Evolutionary conservation across 2,113 vertebrate genomes (phyloP).

Genomic region (Corydoras sp.): DNA sequence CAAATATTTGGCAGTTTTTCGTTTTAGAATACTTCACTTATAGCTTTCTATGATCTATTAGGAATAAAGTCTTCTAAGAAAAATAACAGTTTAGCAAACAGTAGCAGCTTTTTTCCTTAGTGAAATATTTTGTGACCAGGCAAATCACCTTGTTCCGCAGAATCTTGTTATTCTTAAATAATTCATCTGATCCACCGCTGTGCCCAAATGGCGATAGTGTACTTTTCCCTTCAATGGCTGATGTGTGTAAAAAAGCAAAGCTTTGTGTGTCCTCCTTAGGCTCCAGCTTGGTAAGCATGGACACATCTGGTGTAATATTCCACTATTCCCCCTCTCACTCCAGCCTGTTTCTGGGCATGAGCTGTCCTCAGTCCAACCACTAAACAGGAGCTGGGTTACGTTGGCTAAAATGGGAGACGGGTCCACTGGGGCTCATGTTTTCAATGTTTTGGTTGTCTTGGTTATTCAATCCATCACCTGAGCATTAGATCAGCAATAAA

Average conservation of each 20-base stretch:
- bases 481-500: conserved; percentile 58
- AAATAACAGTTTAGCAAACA: conserved; percentile 43
- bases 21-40: conserved; percentile 26
- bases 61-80: conserved; percentile 35
- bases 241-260: conserved; percentile 14
- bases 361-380: conserved; percentile 25
- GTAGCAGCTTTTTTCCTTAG: conserved; percentile 35
- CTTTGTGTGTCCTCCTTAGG: conserved; percentile 20
- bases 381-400: conserved; percentile 37
- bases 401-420: conserved; percentile 52
- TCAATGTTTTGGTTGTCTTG: conserved; percentile 44
- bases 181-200: conserved; percentile 42
- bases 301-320: conserved; percentile 18
- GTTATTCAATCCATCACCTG: conserved; percentile 53
- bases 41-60: conserved; percentile 6
- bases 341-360: conserved; percentile 37
- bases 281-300: neutral
- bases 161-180: conserved; percentile 40
- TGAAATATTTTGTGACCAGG: conserved; percentile 39
- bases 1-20: conserved; percentile 9
- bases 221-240: conserved; percentile 29
- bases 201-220: conserved; percentile 36
- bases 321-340: neutral
- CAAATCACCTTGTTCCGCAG: conserved; percentile 42
- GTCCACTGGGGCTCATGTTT: conserved; percentile 51